phyloP scores from a whole-genome alignment of 2,113 vertebrate species.

The Periophthalmodon schlosseri region DNA sequence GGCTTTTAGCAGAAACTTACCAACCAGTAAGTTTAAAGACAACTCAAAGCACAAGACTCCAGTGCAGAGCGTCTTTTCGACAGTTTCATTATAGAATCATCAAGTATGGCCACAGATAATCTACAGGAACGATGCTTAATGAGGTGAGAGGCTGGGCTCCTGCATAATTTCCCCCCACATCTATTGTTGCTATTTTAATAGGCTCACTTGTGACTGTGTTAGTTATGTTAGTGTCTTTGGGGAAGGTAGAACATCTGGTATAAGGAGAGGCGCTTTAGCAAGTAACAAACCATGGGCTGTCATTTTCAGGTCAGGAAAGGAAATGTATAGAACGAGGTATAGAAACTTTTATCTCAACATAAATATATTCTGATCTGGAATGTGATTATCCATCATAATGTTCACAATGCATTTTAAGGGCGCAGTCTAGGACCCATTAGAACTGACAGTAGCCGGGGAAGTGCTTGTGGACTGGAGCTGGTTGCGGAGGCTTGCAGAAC shows the following conservation, averaged over 20 bases:
- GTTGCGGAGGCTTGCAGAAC: slow-evolving; percentile 35
- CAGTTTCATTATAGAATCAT: slow-evolving; percentile 49
- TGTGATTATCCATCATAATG: background rate
- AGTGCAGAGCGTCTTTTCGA: slow-evolving; percentile 41
- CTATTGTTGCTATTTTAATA: slow-evolving; percentile 46
- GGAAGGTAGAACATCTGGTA: background rate
- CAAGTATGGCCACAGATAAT: slow-evolving; percentile 42
- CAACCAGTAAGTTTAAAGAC: slow-evolving; percentile 27
- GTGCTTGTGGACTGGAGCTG: background rate
- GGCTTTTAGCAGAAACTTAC: slow-evolving; percentile 17
- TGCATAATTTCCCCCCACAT: slow-evolving; percentile 37
- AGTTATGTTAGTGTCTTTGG: background rate
- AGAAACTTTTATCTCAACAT: background rate
- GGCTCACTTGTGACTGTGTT: slow-evolving; percentile 27
- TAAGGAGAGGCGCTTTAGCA: slow-evolving; percentile 14
- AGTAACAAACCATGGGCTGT: slow-evolving; percentile 1
- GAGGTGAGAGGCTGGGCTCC: slow-evolving; percentile 34
- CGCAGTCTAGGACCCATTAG: slow-evolving; percentile 15
- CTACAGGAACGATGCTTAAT: slow-evolving; percentile 43
- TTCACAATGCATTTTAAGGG: slow-evolving; percentile 2
- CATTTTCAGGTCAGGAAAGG: slow-evolving; percentile 28
- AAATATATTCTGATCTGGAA: background rate
- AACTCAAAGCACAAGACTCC: background rate
- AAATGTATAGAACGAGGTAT: background rate
- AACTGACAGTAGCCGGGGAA: slow-evolving; percentile 27